Evolutionary conservation across 2,888 invertebrate genomes (phyloP).

Genomic region (Sepioteuthis lessoniana): DNA sequence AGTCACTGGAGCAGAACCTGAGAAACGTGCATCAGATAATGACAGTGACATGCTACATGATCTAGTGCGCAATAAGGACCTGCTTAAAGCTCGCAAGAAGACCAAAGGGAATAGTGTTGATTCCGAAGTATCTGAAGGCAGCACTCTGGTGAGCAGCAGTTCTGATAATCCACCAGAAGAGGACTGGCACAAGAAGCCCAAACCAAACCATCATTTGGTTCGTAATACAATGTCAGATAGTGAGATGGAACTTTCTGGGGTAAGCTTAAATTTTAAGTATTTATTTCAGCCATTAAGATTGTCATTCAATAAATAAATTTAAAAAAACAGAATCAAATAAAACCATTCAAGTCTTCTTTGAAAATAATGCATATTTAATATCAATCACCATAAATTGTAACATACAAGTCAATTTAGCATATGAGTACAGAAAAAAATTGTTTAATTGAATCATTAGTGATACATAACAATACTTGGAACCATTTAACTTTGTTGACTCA

Average conservation of each 20-base stretch:
- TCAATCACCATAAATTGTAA: too few species aligned
- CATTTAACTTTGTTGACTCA: too few species aligned
- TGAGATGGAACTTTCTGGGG: slow-evolving; percentile 91
- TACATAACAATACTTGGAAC: too few species aligned
- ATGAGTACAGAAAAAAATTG: too few species aligned
- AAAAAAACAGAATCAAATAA: too few species aligned
- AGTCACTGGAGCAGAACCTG: slow-evolving; percentile 62
- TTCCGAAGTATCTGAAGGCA: slow-evolving; percentile 85
- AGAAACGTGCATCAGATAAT: slow-evolving; percentile 50
- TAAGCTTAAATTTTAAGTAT: slow-evolving; percentile 77
- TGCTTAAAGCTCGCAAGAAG: slow-evolving; percentile 77
- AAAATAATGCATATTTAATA: too few species aligned
- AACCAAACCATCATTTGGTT: slow-evolving; percentile 80
- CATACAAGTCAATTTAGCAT: too few species aligned
- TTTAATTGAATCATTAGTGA: too few species aligned
- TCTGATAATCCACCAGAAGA: slow-evolving; percentile 64
- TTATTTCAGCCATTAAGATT: neutral
- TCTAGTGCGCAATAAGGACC: slow-evolving; percentile 92
- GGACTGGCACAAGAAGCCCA: slow-evolving; percentile 58
- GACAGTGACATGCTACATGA: slow-evolving; percentile 93
- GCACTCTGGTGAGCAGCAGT: slow-evolving; percentile 75
- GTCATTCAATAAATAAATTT: neutral
- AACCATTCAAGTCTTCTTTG: too few species aligned
- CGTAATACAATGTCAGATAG: slow-evolving; percentile 95
- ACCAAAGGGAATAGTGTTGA: slow-evolving; percentile 87